Evolutionary conservation across 1,140 invertebrate genomes (phyloP).

Genomic region (Orchesella cincta): DNA sequence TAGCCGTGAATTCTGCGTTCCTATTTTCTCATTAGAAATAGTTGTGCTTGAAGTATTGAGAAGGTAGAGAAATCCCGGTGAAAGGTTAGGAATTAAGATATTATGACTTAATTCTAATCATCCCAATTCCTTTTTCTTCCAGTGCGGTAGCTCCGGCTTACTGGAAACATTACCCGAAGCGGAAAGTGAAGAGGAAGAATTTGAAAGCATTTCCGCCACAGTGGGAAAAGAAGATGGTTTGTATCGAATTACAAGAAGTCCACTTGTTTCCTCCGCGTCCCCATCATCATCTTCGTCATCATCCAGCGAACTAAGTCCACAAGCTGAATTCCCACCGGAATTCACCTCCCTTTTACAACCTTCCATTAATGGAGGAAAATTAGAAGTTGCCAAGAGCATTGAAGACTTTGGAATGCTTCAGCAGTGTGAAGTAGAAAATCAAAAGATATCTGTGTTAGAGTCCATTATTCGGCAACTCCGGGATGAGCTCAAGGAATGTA

Average conservation of each 20-base stretch:
- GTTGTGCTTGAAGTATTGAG: too few species aligned
- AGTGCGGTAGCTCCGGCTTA: constrained; percentile 41
- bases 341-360: background rate
- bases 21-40: too few species aligned
- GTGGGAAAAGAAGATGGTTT: background rate
- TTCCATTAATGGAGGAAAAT: background rate
- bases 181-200: constrained; percentile 43
- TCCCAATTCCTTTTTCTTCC: constrained; percentile 31
- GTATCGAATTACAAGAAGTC: constrained; percentile 13
- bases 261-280: constrained; percentile 1
- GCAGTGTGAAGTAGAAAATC: constrained; percentile 43
- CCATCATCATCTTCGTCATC: constrained; percentile 15
- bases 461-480: constrained; percentile 44
- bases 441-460: constrained; percentile 43
- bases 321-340: background rate
- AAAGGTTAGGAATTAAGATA: too few species aligned
- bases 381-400: constrained; percentile 6
- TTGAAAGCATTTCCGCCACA: constrained; percentile 5
- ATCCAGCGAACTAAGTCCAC: background rate
- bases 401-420: constrained; percentile 19
- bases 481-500: constrained; percentile 48
- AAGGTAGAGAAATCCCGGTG: too few species aligned
- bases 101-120: too few species aligned
- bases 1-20: too few species aligned
- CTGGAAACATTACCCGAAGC: constrained; percentile 49